Base-by-base conservation (phyloP, 2,113 vertebrate genomes). In the Ploceus nigricollis region DNA sequence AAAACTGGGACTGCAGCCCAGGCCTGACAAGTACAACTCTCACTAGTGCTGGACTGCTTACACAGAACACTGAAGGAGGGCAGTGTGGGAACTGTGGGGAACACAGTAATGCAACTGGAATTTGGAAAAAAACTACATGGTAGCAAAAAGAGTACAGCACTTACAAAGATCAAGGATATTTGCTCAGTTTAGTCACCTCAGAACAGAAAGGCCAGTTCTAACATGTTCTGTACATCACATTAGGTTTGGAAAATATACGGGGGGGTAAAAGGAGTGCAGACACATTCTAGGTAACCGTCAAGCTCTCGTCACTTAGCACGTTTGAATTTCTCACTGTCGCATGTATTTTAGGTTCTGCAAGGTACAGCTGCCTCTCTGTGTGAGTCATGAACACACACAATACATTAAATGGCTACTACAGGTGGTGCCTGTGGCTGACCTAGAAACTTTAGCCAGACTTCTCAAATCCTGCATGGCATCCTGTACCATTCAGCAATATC, bases 51-150 rank as follows among this genome's bases (percentile, higher is more conserved):
- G 21, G 24, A 48, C 0, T 71, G 56, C 56, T 82, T 15, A 53
- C 25, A 61, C 4, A 35, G 57, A 82, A 24, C 12, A 51, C 25
- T 30, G 47, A 56, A 75, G n/a, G 39, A 60, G 9, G n/a, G 37
- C 37, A 48, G 20, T 53, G 37, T 31, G 37, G 78, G 45, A 86
- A 35, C 44, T 53, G 57, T 7, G 76, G 31, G 16, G 44, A 82
- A 76, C 53, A 48, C 1, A 44, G 9, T 11, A 79, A n/a, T 45
- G 37, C 22, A 82, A 31, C 19, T 35, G 4, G 11, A 60, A 60
- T 51, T 42, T n/a, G n/a, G 76, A 53, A 78, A 92, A 77, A 82
- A 5, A 0, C 0, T 0, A 0, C 14, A 15, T 6, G 6, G 63
- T 22, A 54, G 40, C 31, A 79, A 58, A 82, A 70, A 47, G 31